Evolutionary conservation across 2,113 vertebrate species (phyloP), one percentile per base, ranked within the genome.

Genomic region (Pollimyrus isidori): DNA sequence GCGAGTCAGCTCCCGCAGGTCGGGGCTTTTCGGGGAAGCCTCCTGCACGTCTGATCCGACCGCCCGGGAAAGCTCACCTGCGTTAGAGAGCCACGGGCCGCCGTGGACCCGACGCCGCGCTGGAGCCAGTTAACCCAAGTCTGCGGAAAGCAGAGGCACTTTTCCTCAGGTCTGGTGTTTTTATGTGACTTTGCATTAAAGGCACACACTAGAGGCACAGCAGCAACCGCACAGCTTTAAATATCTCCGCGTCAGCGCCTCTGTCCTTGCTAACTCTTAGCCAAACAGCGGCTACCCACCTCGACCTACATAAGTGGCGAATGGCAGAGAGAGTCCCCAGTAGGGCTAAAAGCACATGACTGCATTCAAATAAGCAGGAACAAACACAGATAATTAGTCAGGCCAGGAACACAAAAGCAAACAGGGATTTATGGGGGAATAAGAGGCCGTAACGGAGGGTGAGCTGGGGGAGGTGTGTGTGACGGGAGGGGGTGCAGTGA

Each of bases 371-470:
- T 94, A 94, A 95, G 94, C 94, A 95, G 93, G 93, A 94, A 96
- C 95, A 96, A 96, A 96, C 95, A 95, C 93, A 94, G 94, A 93
- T 95, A 96, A 96, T 96, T 96, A 96, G 94, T 95, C 95, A 96
- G 94, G 94, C 94, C 92, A 93, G 94, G 95, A 94, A 94, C 93
- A 95, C 94, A 95, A 95, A 93, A 90, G 91, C 93, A 91, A 94
- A 94, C 89, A 89, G 94, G 93, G 93, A 95, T 95, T 94, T 94
- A 95, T 93, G 87, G 89, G 89, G 89, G 92, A 94, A 56, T 65
- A 94, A 48, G 93, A 92, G 92, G 93, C 90, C 88, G 91, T 87
- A 15, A 10, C 76, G 26, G 90, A 82, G 91, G 89, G 50, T 90
- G 76, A n/a, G 26, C 15, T 53, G 49, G 90, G 89, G 65, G 69